Evolutionary conservation across 1,140 invertebrate genomes (phyloP), one percentile per base, ranked within the genome.

Genomic region (Frieseomelitta varia): DNA sequence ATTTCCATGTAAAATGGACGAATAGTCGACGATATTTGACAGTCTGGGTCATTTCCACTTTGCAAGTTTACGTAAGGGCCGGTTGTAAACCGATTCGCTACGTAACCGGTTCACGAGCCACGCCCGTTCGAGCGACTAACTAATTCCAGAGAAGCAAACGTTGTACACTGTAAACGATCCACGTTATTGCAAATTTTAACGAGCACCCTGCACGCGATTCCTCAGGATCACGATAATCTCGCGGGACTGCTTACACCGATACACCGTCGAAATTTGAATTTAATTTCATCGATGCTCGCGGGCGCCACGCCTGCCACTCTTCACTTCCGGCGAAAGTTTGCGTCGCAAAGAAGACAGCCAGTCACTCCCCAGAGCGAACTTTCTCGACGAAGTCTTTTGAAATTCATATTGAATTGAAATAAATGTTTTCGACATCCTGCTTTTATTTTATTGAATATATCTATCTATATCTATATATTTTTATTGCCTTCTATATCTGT

Each of bases 101-200:
- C 61, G 61, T 58, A 77, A 67, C 51, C 30, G 12, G 63, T 61
- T 82, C 61, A 47, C 17, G 51, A 76, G 63, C 61, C 63, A 24
- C 53, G 24, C 55, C 24, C 11, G 11, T 47, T 30, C 56, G 15
- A 4, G 61, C 1, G 15, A 65, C 63, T 12, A 14, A 19, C 58
- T 81, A 81, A 81, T 81, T 56, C 47, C 19, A 11, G 27, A 63
- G 61, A 68, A 47, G 14, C 24, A 34, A 58, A 27, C 61, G 63
- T 58, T 77, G 53, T 68, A 76, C 68, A 76, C 72, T 61, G 24
- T 55, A 76, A 55, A 67, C 21, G 58, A 68, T 75, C 51, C 21
- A 4, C 3, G 24, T 34, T 56, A 74, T 82, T 82, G 65, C 30
- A n/a, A 76, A 76, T 68, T 82, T 82, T 68, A 76, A 82, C 67